phyloP scores from a whole-genome alignment of 1,140 invertebrate genomes.

The Ceratosolen solmsi region DNA sequence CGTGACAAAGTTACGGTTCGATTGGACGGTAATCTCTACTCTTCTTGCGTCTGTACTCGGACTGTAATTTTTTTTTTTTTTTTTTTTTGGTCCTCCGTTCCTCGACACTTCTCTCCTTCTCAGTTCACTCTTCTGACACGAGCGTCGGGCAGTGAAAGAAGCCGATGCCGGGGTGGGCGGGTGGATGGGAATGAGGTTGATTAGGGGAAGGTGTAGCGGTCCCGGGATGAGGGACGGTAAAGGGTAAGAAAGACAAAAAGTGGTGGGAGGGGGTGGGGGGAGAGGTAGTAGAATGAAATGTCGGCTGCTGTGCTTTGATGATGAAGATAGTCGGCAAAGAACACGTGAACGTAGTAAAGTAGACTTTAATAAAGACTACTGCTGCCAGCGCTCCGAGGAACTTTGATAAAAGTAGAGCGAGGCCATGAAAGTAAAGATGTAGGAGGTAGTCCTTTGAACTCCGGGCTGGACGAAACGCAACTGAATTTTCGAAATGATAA shows the following conservation, averaged over 20 bases:
- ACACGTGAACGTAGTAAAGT: slow-evolving; percentile 7
- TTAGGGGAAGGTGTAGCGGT: no score
- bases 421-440: not conserved
- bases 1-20: slow-evolving; percentile 63
- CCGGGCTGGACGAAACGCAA: not conserved
- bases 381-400: not conserved
- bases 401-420: slow-evolving; percentile 35
- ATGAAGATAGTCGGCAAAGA: slow-evolving; percentile 14
- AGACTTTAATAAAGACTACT: slow-evolving; percentile 28
- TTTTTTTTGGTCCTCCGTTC: not conserved
- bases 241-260: not conserved
- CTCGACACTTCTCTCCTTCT: not conserved
- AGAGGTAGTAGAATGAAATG: not conserved
- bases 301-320: not conserved
- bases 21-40: slow-evolving; percentile 58
- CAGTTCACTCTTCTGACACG: not conserved
- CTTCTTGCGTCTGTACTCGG: not conserved
- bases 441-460: not conserved
- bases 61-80: slow-evolving; percentile 5
- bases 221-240: no score
- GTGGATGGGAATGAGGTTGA: no score
- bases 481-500: slow-evolving; percentile 10
- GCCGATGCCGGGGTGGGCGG: no score
- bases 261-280: not conserved
- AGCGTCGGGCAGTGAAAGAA: no score